Conservation (phyloP, 2,797 vertebrate genomes). For the Ctenopoma kingsleyae region DNA sequence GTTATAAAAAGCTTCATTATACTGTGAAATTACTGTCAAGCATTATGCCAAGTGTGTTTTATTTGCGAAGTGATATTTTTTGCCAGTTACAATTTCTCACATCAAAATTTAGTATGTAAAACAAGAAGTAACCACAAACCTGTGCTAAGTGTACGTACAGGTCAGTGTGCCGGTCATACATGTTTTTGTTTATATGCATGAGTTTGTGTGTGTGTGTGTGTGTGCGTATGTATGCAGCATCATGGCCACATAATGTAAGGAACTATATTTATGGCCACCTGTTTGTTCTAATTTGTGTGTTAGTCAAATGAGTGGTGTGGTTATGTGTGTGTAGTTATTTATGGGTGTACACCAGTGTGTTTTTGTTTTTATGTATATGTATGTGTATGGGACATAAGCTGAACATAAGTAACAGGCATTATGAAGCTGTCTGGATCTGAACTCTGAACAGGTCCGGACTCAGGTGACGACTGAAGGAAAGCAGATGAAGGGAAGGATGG, state of each 20-base stretch:
- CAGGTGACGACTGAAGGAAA: conserved; percentile 18
- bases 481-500: conserved; percentile 37
- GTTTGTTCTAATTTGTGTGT: conserved; percentile 19
- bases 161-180: neutral
- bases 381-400: conserved; percentile 21
- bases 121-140: neutral
- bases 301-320: conserved; percentile 11
- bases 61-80: neutral
- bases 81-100: neutral
- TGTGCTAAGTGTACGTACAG: neutral
- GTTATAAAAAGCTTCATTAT: neutral
- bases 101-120: neutral
- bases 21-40: neutral
- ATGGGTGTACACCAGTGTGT: neutral
- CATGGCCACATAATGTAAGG: neutral
- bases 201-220: neutral
- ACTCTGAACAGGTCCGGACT: conserved; percentile 42
- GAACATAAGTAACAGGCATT: conserved; percentile 58
- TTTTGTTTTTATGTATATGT: neutral
- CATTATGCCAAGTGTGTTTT: neutral
- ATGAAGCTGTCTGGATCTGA: conserved; percentile 48
- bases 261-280: conserved; percentile 4
- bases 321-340: conserved; percentile 39
- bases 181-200: neutral
- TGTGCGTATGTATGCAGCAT: neutral